Evolutionary conservation across 2,113 vertebrate species (phyloP), one percentile per base, ranked within the genome.

Genomic region (Athene noctua): DNA sequence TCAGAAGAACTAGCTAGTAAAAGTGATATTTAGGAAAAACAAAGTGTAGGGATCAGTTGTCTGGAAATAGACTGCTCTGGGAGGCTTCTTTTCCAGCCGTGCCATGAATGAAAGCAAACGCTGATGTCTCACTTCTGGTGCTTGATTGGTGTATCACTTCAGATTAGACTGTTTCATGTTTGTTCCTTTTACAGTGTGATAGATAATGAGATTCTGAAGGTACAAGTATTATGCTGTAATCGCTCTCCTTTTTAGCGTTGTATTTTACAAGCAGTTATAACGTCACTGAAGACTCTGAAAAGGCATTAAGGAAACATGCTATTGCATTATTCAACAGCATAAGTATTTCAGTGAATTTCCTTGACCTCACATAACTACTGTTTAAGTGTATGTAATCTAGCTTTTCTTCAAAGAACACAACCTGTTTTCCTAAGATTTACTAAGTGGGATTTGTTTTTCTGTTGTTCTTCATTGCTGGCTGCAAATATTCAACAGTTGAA

Each of bases 11-110:
- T 38, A 19, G 5, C 19, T 54, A 42, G 18, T 80, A 40, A 68
- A 79, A 88, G 9, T 4, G 7, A 17, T 61, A 5, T 44, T 75
- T 34, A 25, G 26, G 68, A 11, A 44, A 55, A 75, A 25, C 10
- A 34, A 32, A 70, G 23, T 0, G 0, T 40, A n/a, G 20, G 20
- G 15, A n/a, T 38, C 6, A 54, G 5, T 15, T 79, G 12, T 51
- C 36, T 51, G 47, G 27, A 70, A 73, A 25, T 5, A 16, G 6
- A 5, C 34, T 59, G 25, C 14, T 66, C 6, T 55, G 19, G 27
- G 36, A 83, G 34, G 10, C 18, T 38, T 0, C 13, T 86, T 55
- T 57, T 73, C 38, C 5, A n/a, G 52, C 40, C 7, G 3, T 38
- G n/a, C 54, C 21, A 44, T 36, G 55, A 66, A 10, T 54, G n/a